Conservation (phyloP, 2,797 vertebrate genomes). For the Coilia nasus region DNA sequence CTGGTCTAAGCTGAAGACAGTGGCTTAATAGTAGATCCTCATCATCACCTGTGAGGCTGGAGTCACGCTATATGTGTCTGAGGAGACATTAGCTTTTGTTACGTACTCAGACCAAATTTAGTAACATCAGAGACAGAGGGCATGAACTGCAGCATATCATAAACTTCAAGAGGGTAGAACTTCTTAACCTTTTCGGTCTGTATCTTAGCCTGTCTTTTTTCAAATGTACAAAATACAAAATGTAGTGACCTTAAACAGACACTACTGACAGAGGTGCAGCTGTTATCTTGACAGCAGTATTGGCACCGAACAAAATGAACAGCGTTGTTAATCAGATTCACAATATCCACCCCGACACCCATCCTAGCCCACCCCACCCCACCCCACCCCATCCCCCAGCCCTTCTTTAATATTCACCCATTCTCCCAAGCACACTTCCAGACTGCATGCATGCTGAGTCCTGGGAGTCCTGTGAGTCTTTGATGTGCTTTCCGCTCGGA, state of each 20-base stretch:
- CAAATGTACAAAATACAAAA: neutral
- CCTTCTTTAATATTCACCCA: neutral
- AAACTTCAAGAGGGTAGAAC: neutral
- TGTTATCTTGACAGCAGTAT: neutral
- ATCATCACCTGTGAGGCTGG: neutral
- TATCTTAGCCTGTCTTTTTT: neutral
- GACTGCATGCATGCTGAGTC: neutral
- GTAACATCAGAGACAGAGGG: neutral
- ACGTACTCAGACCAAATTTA: neutral
- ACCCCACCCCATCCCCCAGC: neutral
- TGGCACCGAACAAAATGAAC: neutral
- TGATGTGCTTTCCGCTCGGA: neutral
- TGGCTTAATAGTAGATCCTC: neutral
- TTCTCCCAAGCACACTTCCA: neutral
- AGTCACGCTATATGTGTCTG: neutral
- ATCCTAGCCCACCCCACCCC: neutral
- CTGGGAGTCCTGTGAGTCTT: neutral
- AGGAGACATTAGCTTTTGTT: neutral
- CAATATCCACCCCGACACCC: neutral
- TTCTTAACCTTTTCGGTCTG: neutral
- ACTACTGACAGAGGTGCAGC: neutral
- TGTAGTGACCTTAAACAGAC: neutral
- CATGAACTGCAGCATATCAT: neutral
- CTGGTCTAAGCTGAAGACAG: neutral
- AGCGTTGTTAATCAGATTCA: conserved; percentile 2